Conservation (phyloP, 2,113 vertebrate genomes). For the Cnemophilus loriae region DNA sequence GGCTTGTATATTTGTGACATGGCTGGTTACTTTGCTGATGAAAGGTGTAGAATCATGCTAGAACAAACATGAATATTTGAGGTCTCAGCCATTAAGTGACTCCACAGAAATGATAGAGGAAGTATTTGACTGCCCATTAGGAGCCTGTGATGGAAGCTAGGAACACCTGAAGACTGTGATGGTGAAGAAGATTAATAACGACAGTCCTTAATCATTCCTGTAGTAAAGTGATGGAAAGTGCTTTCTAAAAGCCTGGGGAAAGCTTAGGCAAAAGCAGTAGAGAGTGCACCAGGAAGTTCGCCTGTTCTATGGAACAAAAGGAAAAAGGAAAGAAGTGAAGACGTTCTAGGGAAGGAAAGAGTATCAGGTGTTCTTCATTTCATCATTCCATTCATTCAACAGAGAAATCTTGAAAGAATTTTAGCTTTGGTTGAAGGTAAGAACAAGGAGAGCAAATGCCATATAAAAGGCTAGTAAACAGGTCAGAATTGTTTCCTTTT, state of each 20-base stretch:
- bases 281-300: neutral
- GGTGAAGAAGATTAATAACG: no score
- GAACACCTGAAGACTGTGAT: neutral
- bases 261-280: neutral
- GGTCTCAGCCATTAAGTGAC: neutral
- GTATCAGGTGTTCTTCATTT: fast-evolving
- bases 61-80: neutral
- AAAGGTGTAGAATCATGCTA: neutral
- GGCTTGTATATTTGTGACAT: neutral
- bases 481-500: neutral
- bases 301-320: neutral
- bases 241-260: neutral
- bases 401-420: neutral
- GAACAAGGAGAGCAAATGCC: neutral
- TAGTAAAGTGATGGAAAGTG: neutral
- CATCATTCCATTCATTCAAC: neutral
- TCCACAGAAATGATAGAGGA: neutral
- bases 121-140: neutral
- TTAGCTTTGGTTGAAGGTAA: neutral
- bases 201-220: neutral
- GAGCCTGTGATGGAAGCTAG: neutral
- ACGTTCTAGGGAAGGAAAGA: neutral
- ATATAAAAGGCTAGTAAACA: neutral
- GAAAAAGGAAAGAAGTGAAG: no score
- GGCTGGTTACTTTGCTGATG: neutral